Evolutionary conservation across 2,888 invertebrate species (phyloP), one percentile per base, ranked within the genome.

Genomic region (Hirtodrosophila cameraria): DNA sequence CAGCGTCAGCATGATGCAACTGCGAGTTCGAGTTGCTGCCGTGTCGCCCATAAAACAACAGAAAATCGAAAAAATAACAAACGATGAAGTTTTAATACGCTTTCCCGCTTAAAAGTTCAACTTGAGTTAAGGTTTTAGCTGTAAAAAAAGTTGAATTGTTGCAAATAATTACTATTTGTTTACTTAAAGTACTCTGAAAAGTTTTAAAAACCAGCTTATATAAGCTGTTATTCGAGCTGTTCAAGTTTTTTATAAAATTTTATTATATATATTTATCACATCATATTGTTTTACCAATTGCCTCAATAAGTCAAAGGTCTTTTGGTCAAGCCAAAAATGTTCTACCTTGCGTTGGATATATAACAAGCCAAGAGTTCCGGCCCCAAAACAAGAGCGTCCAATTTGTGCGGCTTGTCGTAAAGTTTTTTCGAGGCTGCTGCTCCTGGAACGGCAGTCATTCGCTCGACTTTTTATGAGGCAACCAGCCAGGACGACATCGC

Each of bases 361-460:
- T 15, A 35, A 18, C 36, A 54, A 16, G 16, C 41, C 53, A 35
- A 38, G 41, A 53, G 63, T 52, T 41, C 2, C 33, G 23, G 50
- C 16, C 33, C 48, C 43, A 39, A 74, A 81, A 68, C 52, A 58
- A 71, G 67, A 48, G 70, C 74, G 54, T 86, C 77, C 82, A 83
- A 83, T 83, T 83, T 83, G 82, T 86, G 82, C 55, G 82, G 82
- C 86, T 86, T 81, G 86, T 86, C 82, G 82, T 82, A 82, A 82
- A 82, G 75, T 82, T 83, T 85, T 81, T 82, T 62, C 48, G 43
- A 63, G 43, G 55, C 57, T 52, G 43, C 49, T 45, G 65, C 67
- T 65, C 23, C 52, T 57, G 66, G 36, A 55, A 49, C 55, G 63
- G 42, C 59, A 33, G 57, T 43, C 67, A 80, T 81, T 86, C 86